Conservation (phyloP, 2,888 invertebrate genomes). For the Allolobophora icterica region DNA sequence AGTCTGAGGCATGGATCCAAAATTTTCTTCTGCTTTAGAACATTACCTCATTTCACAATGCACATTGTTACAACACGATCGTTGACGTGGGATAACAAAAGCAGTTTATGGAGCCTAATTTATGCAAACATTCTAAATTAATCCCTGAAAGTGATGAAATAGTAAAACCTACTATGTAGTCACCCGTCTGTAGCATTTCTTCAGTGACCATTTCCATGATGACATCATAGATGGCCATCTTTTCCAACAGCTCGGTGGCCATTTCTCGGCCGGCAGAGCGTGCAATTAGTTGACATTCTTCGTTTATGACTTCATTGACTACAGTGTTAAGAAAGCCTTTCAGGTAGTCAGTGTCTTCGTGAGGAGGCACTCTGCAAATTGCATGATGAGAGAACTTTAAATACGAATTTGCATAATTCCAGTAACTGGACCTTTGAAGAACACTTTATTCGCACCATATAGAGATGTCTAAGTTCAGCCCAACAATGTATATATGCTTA, state of each 20-base stretch:
- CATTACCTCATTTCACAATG: not conserved
- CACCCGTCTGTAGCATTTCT: conserved; percentile 14
- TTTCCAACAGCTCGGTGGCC: not conserved
- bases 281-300: not conserved
- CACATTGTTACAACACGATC: not conserved
- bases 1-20: not conserved
- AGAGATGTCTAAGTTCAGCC: not conserved
- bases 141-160: not conserved
- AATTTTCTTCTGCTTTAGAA: not conserved
- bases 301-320: conserved; percentile 26
- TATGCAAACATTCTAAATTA: not conserved
- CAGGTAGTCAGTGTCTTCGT: not conserved
- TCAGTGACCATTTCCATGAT: conserved; percentile 17
- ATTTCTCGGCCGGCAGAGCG: not conserved
- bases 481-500: no score
- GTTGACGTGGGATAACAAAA: not conserved
- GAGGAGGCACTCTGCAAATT: not conserved
- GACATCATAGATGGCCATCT: conserved; percentile 13
- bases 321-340: conserved; percentile 13
- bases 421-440: not conserved
- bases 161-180: not conserved
- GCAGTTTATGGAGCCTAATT: not conserved
- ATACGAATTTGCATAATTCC: not conserved
- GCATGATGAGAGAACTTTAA: not conserved
- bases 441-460: not conserved